A percentile compares a stretch with the other conserved stretches of the same genome.
Conservation (phyloP, 2,113 vertebrate species). For the Phyllostomus discolor region DNA sequence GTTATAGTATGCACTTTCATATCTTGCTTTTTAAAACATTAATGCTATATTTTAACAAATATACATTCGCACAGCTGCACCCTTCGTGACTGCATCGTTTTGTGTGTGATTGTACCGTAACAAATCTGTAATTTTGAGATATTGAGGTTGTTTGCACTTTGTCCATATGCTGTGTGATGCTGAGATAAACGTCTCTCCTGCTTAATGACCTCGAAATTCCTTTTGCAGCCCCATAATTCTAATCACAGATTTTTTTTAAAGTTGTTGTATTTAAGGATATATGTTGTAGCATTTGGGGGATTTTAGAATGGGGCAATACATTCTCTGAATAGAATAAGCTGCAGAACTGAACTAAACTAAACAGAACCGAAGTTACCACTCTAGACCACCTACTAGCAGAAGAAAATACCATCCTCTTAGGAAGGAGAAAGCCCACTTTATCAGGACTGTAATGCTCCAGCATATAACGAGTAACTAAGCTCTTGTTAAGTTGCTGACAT, state of each 20-base stretch:
- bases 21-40: constrained; percentile 17
- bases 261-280: not conserved
- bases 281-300: not conserved
- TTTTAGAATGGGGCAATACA: not conserved
- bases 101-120: not conserved
- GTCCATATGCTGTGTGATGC: not conserved
- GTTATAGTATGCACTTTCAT: constrained; percentile 12
- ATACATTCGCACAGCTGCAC: not conserved
- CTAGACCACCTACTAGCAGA: not conserved
- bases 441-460: not conserved
- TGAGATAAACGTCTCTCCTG: constrained; percentile 24
- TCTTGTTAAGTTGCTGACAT: constrained; percentile 35
- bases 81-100: constrained; percentile 16
- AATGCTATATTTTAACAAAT: not conserved
- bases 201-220: constrained; percentile 7
- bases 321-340: not conserved
- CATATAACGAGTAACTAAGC: not conserved
- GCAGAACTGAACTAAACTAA: not conserved
- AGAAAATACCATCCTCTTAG: constrained; percentile 5
- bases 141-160: constrained; percentile 30
- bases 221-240: not conserved
- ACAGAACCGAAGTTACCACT: not conserved
- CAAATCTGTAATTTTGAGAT: not conserved
- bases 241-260: not conserved
- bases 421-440: not conserved